Percentiles rank a stretch among this genome's conserved stretches.
phyloP scores from a whole-genome alignment of 2,888 invertebrate genomes.

The Alloplasta piceator region DNA sequence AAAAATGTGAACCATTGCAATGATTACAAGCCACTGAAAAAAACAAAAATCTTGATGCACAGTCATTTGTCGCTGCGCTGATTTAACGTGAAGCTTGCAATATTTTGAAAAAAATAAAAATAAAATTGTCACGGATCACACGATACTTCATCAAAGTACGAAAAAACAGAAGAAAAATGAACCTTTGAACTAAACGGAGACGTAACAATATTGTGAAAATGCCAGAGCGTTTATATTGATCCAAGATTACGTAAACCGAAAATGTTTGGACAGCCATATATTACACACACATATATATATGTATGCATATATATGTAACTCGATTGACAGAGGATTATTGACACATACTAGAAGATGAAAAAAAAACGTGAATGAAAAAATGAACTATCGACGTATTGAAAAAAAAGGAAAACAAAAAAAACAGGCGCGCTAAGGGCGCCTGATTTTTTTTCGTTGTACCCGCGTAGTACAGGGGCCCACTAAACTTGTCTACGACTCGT shows the following conservation, averaged over 20 bases:
- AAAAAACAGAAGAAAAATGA: conserved; percentile 30
- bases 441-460: conserved; percentile 76
- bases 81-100: conserved; percentile 66
- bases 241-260: conserved; percentile 57
- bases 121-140: conserved; percentile 53
- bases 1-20: conserved; percentile 45
- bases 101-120: conserved; percentile 62
- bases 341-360: conserved; percentile 58
- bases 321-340: conserved; percentile 51
- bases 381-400: conserved; percentile 59
- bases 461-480: conserved; percentile 79
- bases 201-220: conserved; percentile 51
- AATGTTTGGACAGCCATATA: conserved; percentile 59
- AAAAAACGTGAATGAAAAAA: conserved; percentile 50
- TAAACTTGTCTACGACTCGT: conserved; percentile 74
- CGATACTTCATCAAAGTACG: conserved; percentile 48
- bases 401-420: conserved; percentile 50
- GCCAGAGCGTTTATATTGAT: conserved; percentile 57
- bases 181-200: conserved; percentile 51
- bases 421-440: conserved; percentile 62
- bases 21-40: conserved; percentile 61
- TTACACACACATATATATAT: conserved; percentile 21
- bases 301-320: conserved; percentile 42
- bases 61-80: conserved; percentile 75
- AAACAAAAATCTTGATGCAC: conserved; percentile 35